phyloP scores from a whole-genome alignment of 2,888 invertebrate species.

The Ennomos quercinarius region DNA sequence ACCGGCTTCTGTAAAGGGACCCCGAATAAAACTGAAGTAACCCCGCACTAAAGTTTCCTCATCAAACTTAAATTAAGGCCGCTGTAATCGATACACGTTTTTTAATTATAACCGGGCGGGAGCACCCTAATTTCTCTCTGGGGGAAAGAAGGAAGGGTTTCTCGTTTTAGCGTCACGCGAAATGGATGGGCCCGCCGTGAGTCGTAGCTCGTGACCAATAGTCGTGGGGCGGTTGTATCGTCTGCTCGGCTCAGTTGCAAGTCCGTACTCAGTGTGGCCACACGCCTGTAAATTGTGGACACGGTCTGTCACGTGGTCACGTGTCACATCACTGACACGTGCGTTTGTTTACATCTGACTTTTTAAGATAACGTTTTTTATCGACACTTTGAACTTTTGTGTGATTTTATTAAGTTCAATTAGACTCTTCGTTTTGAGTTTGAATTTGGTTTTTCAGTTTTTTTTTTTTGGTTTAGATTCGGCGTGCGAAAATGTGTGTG shows the following conservation, averaged over 20 bases:
- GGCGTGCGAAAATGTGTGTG: slow-evolving; percentile 55
- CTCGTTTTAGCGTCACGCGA: slow-evolving; percentile 81
- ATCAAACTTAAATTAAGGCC: slow-evolving; percentile 50
- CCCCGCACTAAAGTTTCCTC: slow-evolving; percentile 39
- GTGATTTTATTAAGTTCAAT: neutral
- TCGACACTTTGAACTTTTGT: neutral
- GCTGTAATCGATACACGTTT: slow-evolving; percentile 61
- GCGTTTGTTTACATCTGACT: slow-evolving; percentile 41
- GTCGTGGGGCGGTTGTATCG: slow-evolving; percentile 74
- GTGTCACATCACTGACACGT: slow-evolving; percentile 61
- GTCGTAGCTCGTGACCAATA: slow-evolving; percentile 79
- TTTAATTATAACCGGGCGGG: slow-evolving; percentile 71
- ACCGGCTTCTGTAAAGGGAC: slow-evolving; percentile 29
- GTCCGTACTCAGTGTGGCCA: slow-evolving; percentile 77
- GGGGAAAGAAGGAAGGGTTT: slow-evolving; percentile 75
- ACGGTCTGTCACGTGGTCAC: slow-evolving; percentile 66
- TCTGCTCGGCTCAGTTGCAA: slow-evolving; percentile 70
- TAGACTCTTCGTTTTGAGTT: neutral
- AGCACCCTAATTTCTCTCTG: slow-evolving; percentile 70
- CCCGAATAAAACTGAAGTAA: slow-evolving; percentile 31
- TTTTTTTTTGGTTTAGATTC: slow-evolving; percentile 34
- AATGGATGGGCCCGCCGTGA: slow-evolving; percentile 81
- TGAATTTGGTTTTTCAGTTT: neutral
- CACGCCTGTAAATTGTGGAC: slow-evolving; percentile 74
- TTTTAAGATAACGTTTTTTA: slow-evolving; percentile 31